Percentiles rank a stretch among this genome's conserved stretches.
phyloP scores from a whole-genome alignment of 2,888 invertebrate species.

The Cylloceria caligata region DNA sequence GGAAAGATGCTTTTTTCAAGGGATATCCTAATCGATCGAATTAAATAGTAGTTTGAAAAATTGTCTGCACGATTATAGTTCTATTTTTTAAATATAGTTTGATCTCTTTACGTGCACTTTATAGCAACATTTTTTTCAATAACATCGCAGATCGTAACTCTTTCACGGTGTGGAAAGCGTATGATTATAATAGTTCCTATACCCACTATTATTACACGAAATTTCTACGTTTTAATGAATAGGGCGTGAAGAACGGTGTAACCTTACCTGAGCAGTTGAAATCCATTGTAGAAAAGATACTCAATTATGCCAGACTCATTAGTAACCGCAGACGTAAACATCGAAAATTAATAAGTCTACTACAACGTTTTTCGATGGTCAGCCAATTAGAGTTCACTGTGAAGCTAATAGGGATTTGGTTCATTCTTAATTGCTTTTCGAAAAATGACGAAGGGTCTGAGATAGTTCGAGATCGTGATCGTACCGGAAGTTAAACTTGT shows the following conservation, averaged over 20 bases:
- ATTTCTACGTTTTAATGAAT: conserved; percentile 30
- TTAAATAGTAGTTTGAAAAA: conserved; percentile 57
- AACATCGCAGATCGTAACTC: conserved; percentile 64
- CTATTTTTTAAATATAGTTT: conserved; percentile 35
- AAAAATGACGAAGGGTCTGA: conserved; percentile 58
- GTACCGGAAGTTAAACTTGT: conserved; percentile 68
- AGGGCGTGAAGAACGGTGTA: conserved; percentile 17
- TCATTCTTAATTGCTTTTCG: conserved; percentile 74
- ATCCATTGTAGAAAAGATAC: conserved; percentile 21
- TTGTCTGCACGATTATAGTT: conserved; percentile 6
- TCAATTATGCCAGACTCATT: conserved; percentile 69
- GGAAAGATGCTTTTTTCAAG: conserved; percentile 32
- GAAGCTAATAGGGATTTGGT: conserved; percentile 70
- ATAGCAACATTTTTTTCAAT: conserved; percentile 52
- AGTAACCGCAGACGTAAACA: conserved; percentile 72
- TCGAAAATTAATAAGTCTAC: conserved; percentile 74
- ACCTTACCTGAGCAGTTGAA: background rate
- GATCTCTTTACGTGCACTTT: conserved; percentile 39
- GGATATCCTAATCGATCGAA: conserved; percentile 66
- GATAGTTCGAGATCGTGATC: conserved; percentile 44
- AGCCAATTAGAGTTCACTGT: conserved; percentile 74
- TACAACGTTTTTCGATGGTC: conserved; percentile 55
- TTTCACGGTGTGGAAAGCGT: conserved; percentile 45
- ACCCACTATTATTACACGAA: background rate
- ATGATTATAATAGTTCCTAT: conserved; percentile 49